A percentile compares a stretch with the other conserved stretches of the same genome.
These are phyloP conservation scores for Drosophila bipectinata DNA, from an alignment of 1,140 invertebrate species.

Conservation along the genomic window DNA sequence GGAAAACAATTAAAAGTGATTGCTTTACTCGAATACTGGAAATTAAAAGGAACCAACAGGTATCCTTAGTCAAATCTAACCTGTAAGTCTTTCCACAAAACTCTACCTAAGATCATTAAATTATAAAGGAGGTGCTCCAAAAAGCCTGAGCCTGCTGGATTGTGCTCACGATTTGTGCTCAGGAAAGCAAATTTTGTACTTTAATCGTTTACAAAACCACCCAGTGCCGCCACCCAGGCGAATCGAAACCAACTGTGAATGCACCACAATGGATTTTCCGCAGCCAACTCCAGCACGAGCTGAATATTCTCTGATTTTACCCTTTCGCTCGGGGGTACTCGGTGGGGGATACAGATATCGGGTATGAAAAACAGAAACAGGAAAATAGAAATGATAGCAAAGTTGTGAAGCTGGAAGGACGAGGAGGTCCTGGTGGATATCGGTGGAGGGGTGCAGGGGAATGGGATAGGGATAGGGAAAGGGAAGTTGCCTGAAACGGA, in stretches of 20 bases:
- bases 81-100: conserved; percentile 2
- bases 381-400: conserved; percentile 78
- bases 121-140: conserved; percentile 19
- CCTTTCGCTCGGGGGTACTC: conserved; percentile 3
- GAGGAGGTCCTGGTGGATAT: background rate
- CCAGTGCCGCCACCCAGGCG: conserved; percentile 11
- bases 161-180: conserved; percentile 1
- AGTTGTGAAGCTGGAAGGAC: conserved; percentile 31
- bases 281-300: conserved; percentile 33
- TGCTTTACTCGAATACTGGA: background rate
- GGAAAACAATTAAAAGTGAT: background rate
- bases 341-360: conserved; percentile 27
- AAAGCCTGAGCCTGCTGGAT: conserved; percentile 20
- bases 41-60: conserved; percentile 13
- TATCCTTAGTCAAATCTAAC: background rate
- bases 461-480: background rate
- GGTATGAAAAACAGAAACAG: conserved; percentile 60
- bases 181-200: conserved; percentile 20
- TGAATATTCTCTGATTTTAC: conserved; percentile 46
- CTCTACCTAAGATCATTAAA: conserved; percentile 32
- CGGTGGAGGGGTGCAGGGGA: no score
- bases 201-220: conserved; percentile 20
- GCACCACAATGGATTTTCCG: conserved; percentile 46
- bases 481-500: conserved; percentile 47
- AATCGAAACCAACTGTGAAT: conserved; percentile 21